Percentiles rank a stretch among this genome's conserved stretches.
Conservation (phyloP, 2,797 vertebrate species). For the Mustela erminea region DNA sequence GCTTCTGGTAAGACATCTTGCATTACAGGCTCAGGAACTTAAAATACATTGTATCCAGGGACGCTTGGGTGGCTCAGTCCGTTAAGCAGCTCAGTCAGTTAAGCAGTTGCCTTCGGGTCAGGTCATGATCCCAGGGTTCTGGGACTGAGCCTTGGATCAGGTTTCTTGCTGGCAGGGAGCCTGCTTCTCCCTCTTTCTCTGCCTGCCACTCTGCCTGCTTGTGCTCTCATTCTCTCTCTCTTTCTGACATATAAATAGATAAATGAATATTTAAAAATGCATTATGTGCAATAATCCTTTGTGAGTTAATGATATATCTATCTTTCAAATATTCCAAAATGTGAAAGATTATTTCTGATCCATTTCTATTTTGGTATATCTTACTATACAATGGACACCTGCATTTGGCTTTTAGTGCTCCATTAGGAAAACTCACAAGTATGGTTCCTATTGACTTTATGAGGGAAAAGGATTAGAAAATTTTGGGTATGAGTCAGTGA, state of each 20-base stretch:
- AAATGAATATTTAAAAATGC: neutral
- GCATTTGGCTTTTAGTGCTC: neutral
- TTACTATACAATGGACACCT: neutral
- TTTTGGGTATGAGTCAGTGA: neutral
- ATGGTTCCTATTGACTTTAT: neutral
- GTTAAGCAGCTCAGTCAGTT: too few relatives aligned
- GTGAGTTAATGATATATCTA: neutral
- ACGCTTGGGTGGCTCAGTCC: too few relatives aligned
- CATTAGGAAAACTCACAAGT: neutral
- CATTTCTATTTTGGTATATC: neutral
- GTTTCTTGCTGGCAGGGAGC: too few relatives aligned
- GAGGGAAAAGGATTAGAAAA: neutral
- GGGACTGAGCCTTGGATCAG: too few relatives aligned
- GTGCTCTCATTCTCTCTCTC: too few relatives aligned
- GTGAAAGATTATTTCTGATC: slow-evolving; percentile 26
- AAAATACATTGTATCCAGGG: neutral
- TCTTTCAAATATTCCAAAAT: slow-evolving; percentile 58
- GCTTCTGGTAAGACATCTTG: neutral
- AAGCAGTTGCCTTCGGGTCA: too few relatives aligned
- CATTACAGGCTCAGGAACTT: neutral
- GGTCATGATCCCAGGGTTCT: too few relatives aligned
- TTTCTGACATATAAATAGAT: too few relatives aligned
- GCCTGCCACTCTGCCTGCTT: too few relatives aligned
- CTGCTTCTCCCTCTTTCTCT: too few relatives aligned
- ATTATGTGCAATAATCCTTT: neutral